A percentile compares a stretch with the other conserved stretches of the same genome.
These are phyloP conservation scores for Thyatira batis DNA, from an alignment of 2,888 invertebrate species.

Conservation along the genomic window DNA sequence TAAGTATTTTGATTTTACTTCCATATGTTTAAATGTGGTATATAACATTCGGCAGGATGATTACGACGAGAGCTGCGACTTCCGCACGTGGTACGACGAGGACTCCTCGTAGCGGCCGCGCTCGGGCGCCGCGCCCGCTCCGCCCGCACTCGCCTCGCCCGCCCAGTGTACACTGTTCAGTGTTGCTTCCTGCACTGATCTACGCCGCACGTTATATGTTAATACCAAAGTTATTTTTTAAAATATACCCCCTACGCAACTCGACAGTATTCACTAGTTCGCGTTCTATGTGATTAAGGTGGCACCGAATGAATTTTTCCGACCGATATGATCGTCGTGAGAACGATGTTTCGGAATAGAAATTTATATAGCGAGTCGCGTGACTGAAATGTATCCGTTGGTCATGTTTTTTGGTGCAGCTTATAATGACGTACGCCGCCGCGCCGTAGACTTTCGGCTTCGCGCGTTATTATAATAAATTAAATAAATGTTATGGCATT, in stretches of 20 bases:
- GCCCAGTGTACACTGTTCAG: conserved; percentile 2
- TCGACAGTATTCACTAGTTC: conserved; percentile 47
- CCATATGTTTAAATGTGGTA: not conserved
- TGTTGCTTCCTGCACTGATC: conserved; percentile 20
- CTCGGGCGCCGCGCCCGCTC: conserved; percentile 25
- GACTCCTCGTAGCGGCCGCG: conserved; percentile 72
- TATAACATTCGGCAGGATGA: conserved; percentile 57
- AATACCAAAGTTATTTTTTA: conserved; percentile 78
- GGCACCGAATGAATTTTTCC: conserved; percentile 43
- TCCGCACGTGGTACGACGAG: conserved; percentile 76
- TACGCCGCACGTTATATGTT: conserved; percentile 48
- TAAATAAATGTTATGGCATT: not conserved
- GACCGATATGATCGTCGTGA: not conserved
- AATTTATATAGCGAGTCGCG: not conserved
- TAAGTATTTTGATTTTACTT: no score
- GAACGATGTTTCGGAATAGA: not conserved
- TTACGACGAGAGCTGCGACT: conserved; percentile 73
- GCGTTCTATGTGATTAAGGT: conserved; percentile 48
- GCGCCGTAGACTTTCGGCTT: not conserved
- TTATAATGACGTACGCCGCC: not conserved
- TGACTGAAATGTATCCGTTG: not conserved
- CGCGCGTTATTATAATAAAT: not conserved
- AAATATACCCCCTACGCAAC: conserved; percentile 40
- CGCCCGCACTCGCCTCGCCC: conserved; percentile 19
- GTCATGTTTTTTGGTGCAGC: not conserved